A percentile compares a stretch with the other conserved stretches of the same genome.
These are phyloP conservation scores for Onychorhynchus coronatus DNA, from an alignment of 2,113 vertebrate species.

Conservation along the genomic window DNA sequence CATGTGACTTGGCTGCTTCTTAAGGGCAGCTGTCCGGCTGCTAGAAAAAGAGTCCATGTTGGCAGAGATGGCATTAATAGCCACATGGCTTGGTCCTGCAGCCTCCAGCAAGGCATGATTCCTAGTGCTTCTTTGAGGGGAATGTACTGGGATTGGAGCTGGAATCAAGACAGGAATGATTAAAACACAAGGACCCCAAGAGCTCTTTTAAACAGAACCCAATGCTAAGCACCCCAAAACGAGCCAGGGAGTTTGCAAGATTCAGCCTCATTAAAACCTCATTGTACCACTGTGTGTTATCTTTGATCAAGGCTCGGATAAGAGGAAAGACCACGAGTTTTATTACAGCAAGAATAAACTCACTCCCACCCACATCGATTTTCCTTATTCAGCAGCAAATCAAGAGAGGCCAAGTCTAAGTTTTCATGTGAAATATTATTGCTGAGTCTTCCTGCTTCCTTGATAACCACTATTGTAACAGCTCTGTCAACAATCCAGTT, in stretches of 20 bases:
- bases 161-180: neutral
- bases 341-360: neutral
- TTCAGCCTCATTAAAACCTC: neutral
- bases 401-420: neutral
- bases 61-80: conserved; percentile 97
- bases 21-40: conserved; percentile 93
- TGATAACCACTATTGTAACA: neutral
- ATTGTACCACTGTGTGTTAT: neutral
- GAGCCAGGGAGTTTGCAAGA: neutral
- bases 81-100: conserved; percentile 95
- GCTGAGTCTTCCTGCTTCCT: neutral
- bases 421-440: neutral
- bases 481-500: neutral
- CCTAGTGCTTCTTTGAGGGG: conserved; percentile 82
- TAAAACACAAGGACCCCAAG: neutral
- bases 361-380: neutral
- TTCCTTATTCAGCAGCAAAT: neutral
- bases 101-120: conserved; percentile 93
- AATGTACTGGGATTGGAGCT: conserved; percentile 78
- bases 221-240: neutral
- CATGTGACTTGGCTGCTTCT: conserved; percentile 97
- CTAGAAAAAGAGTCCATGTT: conserved; percentile 98
- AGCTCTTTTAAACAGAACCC: neutral
- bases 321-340: neutral
- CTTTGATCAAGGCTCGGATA: neutral